phyloP scores from a whole-genome alignment of 2,113 vertebrate genomes.

The Pristiophorus japonicus region DNA sequence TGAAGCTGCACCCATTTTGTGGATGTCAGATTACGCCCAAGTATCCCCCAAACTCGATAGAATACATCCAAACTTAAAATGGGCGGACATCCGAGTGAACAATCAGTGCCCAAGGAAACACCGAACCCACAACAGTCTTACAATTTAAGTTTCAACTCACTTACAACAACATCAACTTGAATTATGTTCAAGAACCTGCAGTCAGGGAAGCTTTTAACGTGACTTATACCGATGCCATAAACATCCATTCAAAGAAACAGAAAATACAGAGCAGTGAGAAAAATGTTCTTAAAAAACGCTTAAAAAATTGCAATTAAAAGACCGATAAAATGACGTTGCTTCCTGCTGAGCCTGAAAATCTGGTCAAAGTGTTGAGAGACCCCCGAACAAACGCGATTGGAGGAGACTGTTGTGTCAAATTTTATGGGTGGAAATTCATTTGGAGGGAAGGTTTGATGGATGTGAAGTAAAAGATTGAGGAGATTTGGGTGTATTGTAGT shows the following conservation, averaged over 20 bases:
- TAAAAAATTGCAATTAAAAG: not conserved
- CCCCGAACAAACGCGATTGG: not conserved
- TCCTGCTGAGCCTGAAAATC: not conserved
- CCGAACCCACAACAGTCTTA: not conserved
- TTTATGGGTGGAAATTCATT: not conserved
- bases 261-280: not conserved
- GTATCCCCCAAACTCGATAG: not conserved
- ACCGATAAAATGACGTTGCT: not conserved
- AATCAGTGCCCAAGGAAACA: not conserved
- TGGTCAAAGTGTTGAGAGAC: not conserved
- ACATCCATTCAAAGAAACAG: not conserved
- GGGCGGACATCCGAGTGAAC: not conserved
- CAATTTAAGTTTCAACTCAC: not conserved
- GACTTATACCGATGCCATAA: not conserved
- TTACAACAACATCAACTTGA: no score
- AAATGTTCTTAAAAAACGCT: not conserved
- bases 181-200: not conserved
- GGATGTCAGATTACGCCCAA: not conserved
- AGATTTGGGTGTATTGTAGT: not conserved
- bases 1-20: not conserved
- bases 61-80: not conserved
- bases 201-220: not conserved
- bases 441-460: not conserved
- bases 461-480: not conserved
- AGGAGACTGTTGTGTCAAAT: not conserved